Conservation (phyloP, 2,797 vertebrate species). For the Semaprochilodus insignis region DNA sequence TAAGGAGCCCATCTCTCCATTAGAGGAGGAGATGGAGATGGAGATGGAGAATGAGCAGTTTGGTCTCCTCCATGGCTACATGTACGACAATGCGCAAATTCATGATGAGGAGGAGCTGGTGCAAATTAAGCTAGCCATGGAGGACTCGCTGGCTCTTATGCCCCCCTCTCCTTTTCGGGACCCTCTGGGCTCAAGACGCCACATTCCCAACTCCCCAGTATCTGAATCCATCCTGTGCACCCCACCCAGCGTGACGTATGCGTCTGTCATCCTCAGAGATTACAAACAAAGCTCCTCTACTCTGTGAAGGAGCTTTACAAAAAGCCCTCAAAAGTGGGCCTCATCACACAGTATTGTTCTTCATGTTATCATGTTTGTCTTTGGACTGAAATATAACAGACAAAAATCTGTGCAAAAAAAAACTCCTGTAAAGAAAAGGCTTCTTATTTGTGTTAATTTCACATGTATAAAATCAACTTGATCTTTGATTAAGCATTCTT, state of each 20-base stretch:
- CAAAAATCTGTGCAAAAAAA: constrained; percentile 10
- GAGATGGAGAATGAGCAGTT: constrained; percentile 83
- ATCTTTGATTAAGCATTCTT: background rate
- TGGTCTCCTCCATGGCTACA: constrained; percentile 89
- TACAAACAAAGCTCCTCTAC: constrained; percentile 96
- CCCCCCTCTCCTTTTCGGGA: constrained; percentile 96
- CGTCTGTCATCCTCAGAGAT: constrained; percentile 92
- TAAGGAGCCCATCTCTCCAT: constrained; percentile 74
- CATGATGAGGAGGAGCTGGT: constrained; percentile 80
- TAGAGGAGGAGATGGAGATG: constrained; percentile 67
- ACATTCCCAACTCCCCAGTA: constrained; percentile 87
- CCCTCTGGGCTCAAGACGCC: constrained; percentile 82
- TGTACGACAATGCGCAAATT: constrained; percentile 87
- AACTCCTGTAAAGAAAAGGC: background rate
- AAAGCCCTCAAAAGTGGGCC: constrained; percentile 11
- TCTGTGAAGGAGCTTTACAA: constrained; percentile 77
- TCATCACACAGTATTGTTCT: constrained; percentile 46
- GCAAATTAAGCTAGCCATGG: constrained; percentile 82
- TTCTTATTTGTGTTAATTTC: constrained; percentile 19
- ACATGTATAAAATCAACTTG: background rate
- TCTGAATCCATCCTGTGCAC: constrained; percentile 93
- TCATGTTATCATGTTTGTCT: constrained; percentile 36
- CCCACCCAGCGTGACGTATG: constrained; percentile 86
- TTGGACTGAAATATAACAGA: constrained; percentile 7
- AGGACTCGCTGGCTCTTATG: constrained; percentile 88